These are phyloP conservation scores for Leptobrachium ailaonicum DNA, from an alignment of 2,113 vertebrate species.

Conservation along the genomic window DNA sequence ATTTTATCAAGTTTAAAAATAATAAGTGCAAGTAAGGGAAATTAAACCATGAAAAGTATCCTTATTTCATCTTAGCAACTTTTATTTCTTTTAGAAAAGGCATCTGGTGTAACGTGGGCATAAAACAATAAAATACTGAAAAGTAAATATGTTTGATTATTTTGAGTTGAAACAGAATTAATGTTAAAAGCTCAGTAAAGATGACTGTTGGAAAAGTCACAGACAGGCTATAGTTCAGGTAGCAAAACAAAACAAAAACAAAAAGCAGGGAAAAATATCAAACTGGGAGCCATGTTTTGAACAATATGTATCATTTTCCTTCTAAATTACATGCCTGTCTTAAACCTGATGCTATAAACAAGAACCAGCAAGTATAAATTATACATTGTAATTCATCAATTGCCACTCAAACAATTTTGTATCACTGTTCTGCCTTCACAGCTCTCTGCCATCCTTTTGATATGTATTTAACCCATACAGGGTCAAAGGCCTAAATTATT, in stretches of 20 bases:
- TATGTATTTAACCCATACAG: slow-evolving; percentile 7
- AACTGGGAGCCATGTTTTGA: slow-evolving; percentile 25
- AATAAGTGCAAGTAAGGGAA: neutral
- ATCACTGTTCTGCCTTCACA: slow-evolving; percentile 25
- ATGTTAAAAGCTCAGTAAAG: slow-evolving; percentile 40
- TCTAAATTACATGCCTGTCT: slow-evolving; percentile 26
- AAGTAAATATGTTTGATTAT: slow-evolving; percentile 30
- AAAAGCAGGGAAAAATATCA: slow-evolving; percentile 26
- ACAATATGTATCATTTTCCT: slow-evolving; percentile 25
- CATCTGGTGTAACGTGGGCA: slow-evolving; percentile 28
- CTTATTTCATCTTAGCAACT: slow-evolving; percentile 22
- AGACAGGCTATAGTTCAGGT: slow-evolving; percentile 26
- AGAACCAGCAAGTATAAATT: slow-evolving; percentile 13
- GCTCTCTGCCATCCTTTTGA: slow-evolving; percentile 30
- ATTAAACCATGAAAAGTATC: neutral
- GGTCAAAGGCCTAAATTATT: neutral
- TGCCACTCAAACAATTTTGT: slow-evolving; percentile 27
- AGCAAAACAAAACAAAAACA: slow-evolving; percentile 22
- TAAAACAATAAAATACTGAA: slow-evolving; percentile 6
- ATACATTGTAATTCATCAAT: slow-evolving; percentile 20
- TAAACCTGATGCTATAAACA: slow-evolving; percentile 35
- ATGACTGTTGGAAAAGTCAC: slow-evolving; percentile 26
- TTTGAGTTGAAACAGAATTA: slow-evolving; percentile 23
- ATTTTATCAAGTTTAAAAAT: neutral
- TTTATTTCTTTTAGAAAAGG: slow-evolving; percentile 27